Conservation (phyloP, 2,113 vertebrate species). For the Felis catus region DNA sequence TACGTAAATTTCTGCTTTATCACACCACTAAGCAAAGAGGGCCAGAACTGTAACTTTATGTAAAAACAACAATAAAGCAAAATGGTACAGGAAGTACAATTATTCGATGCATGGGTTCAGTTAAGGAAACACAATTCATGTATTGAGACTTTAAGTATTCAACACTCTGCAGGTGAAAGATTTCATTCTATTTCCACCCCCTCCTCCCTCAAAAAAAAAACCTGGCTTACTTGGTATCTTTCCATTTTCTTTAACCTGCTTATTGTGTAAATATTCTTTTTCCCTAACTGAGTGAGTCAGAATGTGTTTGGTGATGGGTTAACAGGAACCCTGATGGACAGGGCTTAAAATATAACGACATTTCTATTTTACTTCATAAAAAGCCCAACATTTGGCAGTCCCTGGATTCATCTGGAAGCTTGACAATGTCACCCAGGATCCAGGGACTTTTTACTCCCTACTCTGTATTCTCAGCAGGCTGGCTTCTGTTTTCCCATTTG, state of each 20-base stretch:
- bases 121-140: neutral
- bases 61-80: neutral
- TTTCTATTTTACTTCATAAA: slow-evolving; percentile 22
- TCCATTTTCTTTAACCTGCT: neutral
- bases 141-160: neutral
- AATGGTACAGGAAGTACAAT: neutral
- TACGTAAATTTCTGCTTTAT: neutral
- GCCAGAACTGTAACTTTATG: neutral
- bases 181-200: neutral
- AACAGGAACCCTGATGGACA: neutral
- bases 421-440: neutral
- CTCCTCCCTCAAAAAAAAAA: neutral
- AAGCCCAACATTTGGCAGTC: neutral
- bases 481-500: neutral
- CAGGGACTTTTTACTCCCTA: neutral
- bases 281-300: neutral
- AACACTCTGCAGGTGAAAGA: neutral
- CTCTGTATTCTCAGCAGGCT: neutral
- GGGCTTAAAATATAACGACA: neutral
- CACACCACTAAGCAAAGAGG: neutral
- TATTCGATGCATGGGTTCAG: neutral
- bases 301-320: neutral
- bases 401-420: neutral
- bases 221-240: neutral
- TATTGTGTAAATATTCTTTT: neutral